Evolutionary conservation across 2,113 vertebrate species (phyloP).

Genomic region (Zosterops pallidus): DNA sequence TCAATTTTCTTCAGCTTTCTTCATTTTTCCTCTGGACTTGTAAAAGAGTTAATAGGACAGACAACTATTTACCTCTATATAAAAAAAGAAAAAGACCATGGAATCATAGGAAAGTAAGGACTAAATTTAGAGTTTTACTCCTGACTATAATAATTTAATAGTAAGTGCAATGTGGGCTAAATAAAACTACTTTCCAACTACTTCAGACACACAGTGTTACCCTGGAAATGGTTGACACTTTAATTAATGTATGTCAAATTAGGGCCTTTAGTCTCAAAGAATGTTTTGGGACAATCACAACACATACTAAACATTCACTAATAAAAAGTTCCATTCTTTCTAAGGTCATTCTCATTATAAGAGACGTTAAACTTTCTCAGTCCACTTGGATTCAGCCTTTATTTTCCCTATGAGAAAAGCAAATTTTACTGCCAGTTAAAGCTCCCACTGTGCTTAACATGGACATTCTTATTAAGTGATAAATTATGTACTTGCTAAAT

Average conservation of each 20-base stretch:
- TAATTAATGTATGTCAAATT: neutral
- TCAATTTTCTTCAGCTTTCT: neutral
- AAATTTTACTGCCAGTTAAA: slow-evolving; percentile 30
- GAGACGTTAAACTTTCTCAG: slow-evolving; percentile 15
- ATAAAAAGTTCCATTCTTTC: slow-evolving; percentile 9
- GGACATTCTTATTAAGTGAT: slow-evolving; percentile 29
- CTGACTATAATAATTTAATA: neutral
- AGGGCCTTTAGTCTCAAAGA: neutral
- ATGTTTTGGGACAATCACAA: neutral
- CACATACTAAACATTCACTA: neutral
- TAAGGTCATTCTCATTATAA: slow-evolving; percentile 23
- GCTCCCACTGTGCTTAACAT: slow-evolving; percentile 29
- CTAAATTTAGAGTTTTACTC: neutral
- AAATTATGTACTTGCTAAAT: slow-evolving; percentile 51
- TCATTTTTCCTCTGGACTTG: neutral
- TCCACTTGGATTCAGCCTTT: neutral
- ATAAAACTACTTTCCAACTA: neutral
- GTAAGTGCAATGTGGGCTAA: neutral
- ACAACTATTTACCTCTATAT: neutral
- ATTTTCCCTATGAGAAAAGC: slow-evolving; percentile 39
- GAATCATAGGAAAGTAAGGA: neutral
- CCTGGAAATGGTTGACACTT: neutral
- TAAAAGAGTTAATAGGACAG: neutral
- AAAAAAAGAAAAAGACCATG: neutral
- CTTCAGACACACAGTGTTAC: neutral